phyloP scores from a whole-genome alignment of 2,888 invertebrate species.

The Clivina fossor region DNA sequence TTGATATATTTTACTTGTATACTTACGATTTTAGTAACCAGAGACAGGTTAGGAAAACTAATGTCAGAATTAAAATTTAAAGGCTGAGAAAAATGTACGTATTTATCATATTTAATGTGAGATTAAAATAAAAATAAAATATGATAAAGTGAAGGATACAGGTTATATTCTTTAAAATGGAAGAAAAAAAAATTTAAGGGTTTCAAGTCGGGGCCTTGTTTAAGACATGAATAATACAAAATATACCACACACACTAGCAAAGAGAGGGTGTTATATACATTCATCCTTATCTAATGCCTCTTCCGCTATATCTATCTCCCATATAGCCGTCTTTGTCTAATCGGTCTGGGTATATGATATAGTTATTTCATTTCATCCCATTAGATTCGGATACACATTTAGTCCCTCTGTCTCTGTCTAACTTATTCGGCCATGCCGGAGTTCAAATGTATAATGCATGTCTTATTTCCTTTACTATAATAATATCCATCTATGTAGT shows the following conservation, averaged over 20 bases:
- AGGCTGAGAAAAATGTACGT: not conserved
- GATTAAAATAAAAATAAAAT: not conserved
- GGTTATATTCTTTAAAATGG: no score
- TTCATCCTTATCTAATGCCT: constrained; percentile 18
- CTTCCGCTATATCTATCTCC: constrained; percentile 22
- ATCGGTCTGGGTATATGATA: not conserved
- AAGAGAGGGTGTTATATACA: constrained; percentile 9
- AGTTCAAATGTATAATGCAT: constrained; percentile 24
- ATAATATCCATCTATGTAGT: constrained; percentile 10
- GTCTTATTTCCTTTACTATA: constrained; percentile 13
- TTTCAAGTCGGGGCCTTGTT: no score
- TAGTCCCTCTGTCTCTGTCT: constrained; percentile 1
- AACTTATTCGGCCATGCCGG: constrained; percentile 1
- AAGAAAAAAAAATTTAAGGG: constrained; percentile 16
- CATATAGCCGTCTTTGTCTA: constrained; percentile 3
- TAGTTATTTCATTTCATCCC: not conserved
- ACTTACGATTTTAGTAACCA: no score
- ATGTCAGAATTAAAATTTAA: not conserved
- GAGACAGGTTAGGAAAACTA: not conserved
- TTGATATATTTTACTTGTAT: no score
- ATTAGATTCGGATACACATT: not conserved
- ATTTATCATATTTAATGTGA: no score
- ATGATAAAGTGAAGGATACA: not conserved
- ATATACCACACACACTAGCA: no score
- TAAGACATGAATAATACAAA: constrained; percentile 2